phyloP scores from a whole-genome alignment of 2,113 vertebrate species.

The Entelurus aequoreus region DNA sequence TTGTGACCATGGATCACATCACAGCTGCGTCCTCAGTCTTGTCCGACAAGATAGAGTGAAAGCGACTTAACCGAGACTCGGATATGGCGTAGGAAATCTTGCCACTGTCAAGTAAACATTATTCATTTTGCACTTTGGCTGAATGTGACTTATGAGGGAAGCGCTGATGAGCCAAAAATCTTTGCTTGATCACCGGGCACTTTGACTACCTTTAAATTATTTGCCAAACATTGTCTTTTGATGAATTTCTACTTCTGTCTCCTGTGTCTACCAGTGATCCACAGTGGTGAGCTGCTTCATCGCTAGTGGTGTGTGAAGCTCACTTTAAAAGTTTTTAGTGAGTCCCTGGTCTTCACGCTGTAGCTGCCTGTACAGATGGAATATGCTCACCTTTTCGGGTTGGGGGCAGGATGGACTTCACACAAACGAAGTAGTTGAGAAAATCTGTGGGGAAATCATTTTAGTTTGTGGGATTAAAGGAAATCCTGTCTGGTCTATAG shows the following conservation, averaged over 20 bases:
- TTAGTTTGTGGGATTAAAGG: neutral
- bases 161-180: slow-evolving; percentile 15
- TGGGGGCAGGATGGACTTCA: slow-evolving; percentile 1
- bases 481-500: neutral
- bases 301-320: slow-evolving; percentile 32
- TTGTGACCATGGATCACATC: slow-evolving; percentile 32
- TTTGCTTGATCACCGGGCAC: slow-evolving; percentile 21
- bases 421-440: slow-evolving; percentile 11
- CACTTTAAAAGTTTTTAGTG: slow-evolving; percentile 24
- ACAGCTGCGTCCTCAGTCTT: slow-evolving; percentile 2
- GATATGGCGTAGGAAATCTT: too few relatives aligned
- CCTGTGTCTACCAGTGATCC: slow-evolving; percentile 12
- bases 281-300: slow-evolving; percentile 24
- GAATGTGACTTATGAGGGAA: slow-evolving; percentile 29
- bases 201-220: slow-evolving; percentile 26
- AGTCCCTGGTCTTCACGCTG: slow-evolving; percentile 12
- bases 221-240: slow-evolving; percentile 17
- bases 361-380: slow-evolving; percentile 3
- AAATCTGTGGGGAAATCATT: neutral
- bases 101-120: neutral
- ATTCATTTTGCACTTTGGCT: slow-evolving; percentile 4
- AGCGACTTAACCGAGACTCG: too few relatives aligned
- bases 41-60: neutral
- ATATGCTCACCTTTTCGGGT: slow-evolving; percentile 20
- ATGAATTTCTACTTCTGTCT: slow-evolving; percentile 19